Percentiles rank a stretch among this genome's conserved stretches.
phyloP scores from a whole-genome alignment of 2,113 vertebrate genomes.

The Phrynosoma platyrhinos region DNA sequence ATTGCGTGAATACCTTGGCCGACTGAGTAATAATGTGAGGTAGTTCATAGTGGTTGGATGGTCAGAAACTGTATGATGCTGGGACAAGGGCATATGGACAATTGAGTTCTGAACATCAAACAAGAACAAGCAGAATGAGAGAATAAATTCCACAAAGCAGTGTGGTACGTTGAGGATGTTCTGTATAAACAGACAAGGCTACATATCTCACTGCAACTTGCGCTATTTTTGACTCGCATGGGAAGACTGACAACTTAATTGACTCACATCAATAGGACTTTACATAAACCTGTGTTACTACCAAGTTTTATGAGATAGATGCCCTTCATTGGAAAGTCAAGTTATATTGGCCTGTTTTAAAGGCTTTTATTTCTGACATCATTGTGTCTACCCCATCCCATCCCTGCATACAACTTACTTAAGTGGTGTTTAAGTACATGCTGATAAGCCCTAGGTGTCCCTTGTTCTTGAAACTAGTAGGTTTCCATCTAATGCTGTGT shows the following conservation, averaged over 20 bases:
- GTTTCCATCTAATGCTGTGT: conserved; percentile 72
- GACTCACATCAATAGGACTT: conserved; percentile 82
- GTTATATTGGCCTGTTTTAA: conserved; percentile 84
- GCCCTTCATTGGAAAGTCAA: conserved; percentile 83
- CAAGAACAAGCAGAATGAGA: conserved; percentile 23
- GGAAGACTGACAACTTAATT: conserved; percentile 78
- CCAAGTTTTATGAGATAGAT: conserved; percentile 82
- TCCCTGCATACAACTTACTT: conserved; percentile 61
- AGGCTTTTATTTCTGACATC: conserved; percentile 77
- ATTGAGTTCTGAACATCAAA: conserved; percentile 62
- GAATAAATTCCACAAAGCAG: conserved; percentile 54
- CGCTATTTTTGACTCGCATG: conserved; percentile 71
- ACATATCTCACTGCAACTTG: conserved; percentile 74
- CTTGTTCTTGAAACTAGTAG: conserved; percentile 62
- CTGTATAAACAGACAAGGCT: conserved; percentile 73
- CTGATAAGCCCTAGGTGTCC: conserved; percentile 62
- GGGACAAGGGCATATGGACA: conserved; percentile 53
- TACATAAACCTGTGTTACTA: conserved; percentile 75
- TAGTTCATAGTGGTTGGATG: conserved; percentile 76
- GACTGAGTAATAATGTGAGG: conserved; percentile 88
- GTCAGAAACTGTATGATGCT: neutral
- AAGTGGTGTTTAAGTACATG: conserved; percentile 69
- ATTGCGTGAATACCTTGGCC: conserved; percentile 92
- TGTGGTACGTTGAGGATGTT: conserved; percentile 64
- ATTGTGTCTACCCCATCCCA: conserved; percentile 67